A percentile compares a stretch with the other conserved stretches of the same genome.
Evolutionary conservation across 2,888 invertebrate species (phyloP).

Genomic region (Pristionchus japonicus): DNA sequence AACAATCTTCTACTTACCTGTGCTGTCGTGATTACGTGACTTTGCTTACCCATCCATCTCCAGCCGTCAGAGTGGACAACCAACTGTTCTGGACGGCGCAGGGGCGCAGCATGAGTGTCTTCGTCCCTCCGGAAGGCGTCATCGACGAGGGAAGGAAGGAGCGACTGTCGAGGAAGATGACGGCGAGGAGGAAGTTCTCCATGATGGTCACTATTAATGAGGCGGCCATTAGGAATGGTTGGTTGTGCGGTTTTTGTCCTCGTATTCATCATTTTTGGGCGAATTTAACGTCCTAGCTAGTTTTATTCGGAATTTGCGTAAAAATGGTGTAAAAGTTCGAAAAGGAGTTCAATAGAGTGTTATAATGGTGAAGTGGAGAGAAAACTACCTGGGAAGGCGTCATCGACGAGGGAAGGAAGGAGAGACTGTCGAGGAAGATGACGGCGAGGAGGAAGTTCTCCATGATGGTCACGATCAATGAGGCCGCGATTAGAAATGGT

Average conservation of each 20-base stretch:
- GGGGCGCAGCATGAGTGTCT: conserved; percentile 42
- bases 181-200: conserved; percentile 44
- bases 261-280: no score
- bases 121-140: conserved; percentile 28
- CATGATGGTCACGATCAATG: conserved; percentile 42
- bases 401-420: background rate
- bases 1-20: background rate
- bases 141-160: background rate
- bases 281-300: no score
- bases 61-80: conserved; percentile 12
- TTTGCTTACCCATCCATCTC: background rate
- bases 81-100: conserved; percentile 44
- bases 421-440: conserved; percentile 42
- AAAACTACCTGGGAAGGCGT: no score
- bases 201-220: conserved; percentile 47
- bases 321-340: no score
- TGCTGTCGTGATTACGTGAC: no score
- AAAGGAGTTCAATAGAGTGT: no score
- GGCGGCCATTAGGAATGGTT: background rate
- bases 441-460: conserved; percentile 45
- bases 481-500: background rate
- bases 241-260: background rate
- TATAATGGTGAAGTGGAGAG: no score
- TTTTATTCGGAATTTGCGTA: no score
- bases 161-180: conserved; percentile 42